Evolutionary conservation across 2,888 invertebrate species (phyloP).

Genomic region (Diploptera punctata): DNA sequence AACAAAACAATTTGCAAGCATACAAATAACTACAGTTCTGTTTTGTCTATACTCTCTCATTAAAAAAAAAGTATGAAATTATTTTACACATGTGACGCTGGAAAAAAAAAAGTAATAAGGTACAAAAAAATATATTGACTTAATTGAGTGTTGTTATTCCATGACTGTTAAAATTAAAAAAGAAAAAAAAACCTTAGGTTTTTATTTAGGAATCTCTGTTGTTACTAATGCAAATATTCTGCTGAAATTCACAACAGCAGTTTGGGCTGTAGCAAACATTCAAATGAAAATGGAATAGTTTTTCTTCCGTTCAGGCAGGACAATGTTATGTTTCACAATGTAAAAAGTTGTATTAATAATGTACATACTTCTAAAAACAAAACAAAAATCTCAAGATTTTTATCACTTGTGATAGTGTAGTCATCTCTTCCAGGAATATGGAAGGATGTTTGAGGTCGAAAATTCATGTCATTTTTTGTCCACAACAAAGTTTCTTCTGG

Average conservation of each 20-base stretch:
- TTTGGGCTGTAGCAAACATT: slow-evolving; percentile 2
- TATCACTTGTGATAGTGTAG: slow-evolving; percentile 20
- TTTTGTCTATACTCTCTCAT: slow-evolving; percentile 7
- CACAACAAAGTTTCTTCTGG: slow-evolving; percentile 1
- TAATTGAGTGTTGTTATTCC: not conserved
- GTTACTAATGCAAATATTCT: slow-evolving; percentile 1
- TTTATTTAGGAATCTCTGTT: slow-evolving; percentile 21
- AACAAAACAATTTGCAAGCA: slow-evolving; percentile 15
- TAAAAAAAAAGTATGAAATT: slow-evolving; percentile 17
- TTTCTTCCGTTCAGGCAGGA: slow-evolving; percentile 9
- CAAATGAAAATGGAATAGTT: slow-evolving; percentile 26
- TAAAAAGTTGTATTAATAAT: slow-evolving; percentile 25
- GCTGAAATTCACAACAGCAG: not conserved
- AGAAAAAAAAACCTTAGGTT: slow-evolving; percentile 4
- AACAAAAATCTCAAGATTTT: not conserved
- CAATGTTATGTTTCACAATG: slow-evolving; percentile 5
- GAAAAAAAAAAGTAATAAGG: not conserved
- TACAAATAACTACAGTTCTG: slow-evolving; percentile 6
- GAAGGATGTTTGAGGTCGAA: too few relatives aligned
- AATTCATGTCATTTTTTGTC: not conserved
- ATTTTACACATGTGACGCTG: slow-evolving; percentile 16
- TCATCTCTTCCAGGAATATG: slow-evolving; percentile 3
- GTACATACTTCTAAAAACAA: slow-evolving; percentile 22
- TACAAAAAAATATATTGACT: slow-evolving; percentile 24
- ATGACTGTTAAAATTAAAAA: slow-evolving; percentile 18